Conservation (phyloP, 2,113 vertebrate genomes). For the Chamaetylas fuelleborni region DNA sequence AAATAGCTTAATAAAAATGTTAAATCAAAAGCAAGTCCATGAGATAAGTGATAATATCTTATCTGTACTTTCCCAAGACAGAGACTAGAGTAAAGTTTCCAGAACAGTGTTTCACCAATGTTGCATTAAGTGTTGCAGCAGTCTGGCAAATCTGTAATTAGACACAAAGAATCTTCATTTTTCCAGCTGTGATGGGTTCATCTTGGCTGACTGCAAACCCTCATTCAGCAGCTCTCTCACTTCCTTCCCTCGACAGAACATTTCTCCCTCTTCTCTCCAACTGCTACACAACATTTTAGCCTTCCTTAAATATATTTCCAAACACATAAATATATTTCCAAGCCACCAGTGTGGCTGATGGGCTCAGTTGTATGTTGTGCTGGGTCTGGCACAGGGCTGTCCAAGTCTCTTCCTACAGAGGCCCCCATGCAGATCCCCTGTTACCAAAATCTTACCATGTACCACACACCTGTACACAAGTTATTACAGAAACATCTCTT, state of each 20-base stretch:
- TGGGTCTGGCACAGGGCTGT: not conserved
- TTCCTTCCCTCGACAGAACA: accelerated
- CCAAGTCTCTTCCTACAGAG: not conserved
- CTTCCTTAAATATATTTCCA: not conserved
- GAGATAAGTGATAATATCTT: not conserved
- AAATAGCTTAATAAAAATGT: conserved; percentile 32
- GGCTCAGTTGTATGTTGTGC: not conserved
- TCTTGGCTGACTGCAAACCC: not conserved
- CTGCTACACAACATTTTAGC: not conserved
- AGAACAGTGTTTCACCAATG: not conserved
- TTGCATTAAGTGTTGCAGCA: not conserved
- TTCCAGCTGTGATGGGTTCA: not conserved
- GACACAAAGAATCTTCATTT: not conserved
- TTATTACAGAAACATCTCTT: not conserved
- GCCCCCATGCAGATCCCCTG: accelerated
- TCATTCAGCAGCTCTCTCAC: not conserved
- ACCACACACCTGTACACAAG: not conserved
- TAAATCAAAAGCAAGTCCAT: not conserved
- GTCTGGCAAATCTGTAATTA: not conserved
- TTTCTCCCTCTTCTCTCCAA: not conserved
- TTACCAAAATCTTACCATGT: not conserved
- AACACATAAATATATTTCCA: not conserved
- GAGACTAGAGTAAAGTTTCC: not conserved
- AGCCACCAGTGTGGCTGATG: not conserved
- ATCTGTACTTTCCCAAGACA: not conserved